A percentile compares a stretch with the other conserved stretches of the same genome.
These are phyloP conservation scores for Phataginus tetradactyla DNA, from an alignment of 2,797 vertebrate genomes.

Conservation along the genomic window DNA sequence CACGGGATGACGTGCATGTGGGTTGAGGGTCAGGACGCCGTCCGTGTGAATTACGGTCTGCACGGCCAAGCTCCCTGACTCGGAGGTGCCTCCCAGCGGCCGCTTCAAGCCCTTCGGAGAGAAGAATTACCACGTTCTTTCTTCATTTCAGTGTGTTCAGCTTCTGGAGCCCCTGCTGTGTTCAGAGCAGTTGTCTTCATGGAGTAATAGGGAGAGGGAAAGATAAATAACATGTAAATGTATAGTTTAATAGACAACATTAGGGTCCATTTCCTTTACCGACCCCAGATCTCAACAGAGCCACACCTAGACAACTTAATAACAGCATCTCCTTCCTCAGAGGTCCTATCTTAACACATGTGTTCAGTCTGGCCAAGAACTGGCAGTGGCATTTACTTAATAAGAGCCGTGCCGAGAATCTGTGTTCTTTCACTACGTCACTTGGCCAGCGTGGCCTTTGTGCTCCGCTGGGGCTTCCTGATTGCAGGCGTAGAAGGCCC, in stretches of 20 bases:
- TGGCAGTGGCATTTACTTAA: background rate
- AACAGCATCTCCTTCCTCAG: background rate
- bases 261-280: conserved; percentile 46
- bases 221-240: conserved; percentile 45
- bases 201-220: background rate
- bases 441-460: background rate
- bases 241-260: conserved; percentile 11
- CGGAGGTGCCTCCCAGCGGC: background rate
- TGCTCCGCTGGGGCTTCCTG: background rate
- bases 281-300: background rate
- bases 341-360: background rate
- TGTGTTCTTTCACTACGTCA: background rate
- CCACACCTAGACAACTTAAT: conserved; percentile 9
- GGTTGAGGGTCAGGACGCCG: background rate
- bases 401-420: conserved; percentile 22
- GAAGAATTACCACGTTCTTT: background rate
- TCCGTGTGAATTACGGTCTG: background rate
- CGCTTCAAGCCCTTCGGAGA: background rate
- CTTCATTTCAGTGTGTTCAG: conserved; percentile 7
- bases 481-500: background rate
- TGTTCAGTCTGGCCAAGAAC: background rate
- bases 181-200: background rate
- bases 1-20: background rate
- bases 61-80: background rate
- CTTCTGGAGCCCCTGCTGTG: conserved; percentile 13